Evolutionary conservation across 2,113 vertebrate species (phyloP), one percentile per base, ranked within the genome.

Genomic region (Turnix velox): DNA sequence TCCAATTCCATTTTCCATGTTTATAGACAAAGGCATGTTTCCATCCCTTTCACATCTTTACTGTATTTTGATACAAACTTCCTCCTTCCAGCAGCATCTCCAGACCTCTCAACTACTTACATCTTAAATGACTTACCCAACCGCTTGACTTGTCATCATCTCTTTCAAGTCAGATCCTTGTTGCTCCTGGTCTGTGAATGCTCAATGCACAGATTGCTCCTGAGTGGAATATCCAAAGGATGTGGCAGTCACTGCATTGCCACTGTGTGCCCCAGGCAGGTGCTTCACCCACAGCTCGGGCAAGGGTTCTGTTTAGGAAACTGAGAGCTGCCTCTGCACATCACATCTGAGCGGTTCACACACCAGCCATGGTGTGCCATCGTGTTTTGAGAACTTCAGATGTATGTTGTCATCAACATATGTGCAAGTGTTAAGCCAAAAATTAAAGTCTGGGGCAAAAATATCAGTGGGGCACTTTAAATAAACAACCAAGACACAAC

Each of bases 371-470:
- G 27, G 46, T 20, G 33, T 12, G 81, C 52, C 45, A 2, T 2
- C 51, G 0, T 67, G 46, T 25, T 85, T 18, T 69, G 82, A 76
- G 90, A 69, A 16, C 75, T 57, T 35, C 76, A 76, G 76, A 46
- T 4, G 2, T 69, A 8, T 55, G 35, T 37, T 74, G 40, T 48
- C 90, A 89, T 54, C 90, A 87, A 74, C 81, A 43, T 2, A 13
- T 20, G 62, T 62, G 87, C 74, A 52, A 74, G 31, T n/a, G 84
- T 46, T 31, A 6, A 7, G 28, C 85, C 79, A 83, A 33, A 80
- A 96, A 74, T 90, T 39, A 20, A 80, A 86, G 46, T 79, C 72
- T 86, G 75, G 85, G 90, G 72, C 67, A 63, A 59, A 95, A 90
- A 58, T 82, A 73, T 45, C 81, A 55, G 19, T 57, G 57, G 85